These are phyloP conservation scores for Luffia ferchaultella DNA, from an alignment of 2,888 invertebrate species.

Conservation along the genomic window DNA sequence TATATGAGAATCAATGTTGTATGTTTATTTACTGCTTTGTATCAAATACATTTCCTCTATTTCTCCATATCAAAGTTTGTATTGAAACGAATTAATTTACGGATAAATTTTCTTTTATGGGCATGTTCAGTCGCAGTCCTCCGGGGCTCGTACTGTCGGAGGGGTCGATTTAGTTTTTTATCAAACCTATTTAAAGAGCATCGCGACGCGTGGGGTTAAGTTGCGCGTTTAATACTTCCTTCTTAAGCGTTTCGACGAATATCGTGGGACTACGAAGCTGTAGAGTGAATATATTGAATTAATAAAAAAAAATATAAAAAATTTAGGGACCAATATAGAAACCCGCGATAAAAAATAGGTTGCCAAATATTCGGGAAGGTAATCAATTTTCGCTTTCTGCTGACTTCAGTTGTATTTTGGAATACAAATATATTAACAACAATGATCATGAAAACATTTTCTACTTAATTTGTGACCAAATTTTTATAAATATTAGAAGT, in stretches of 20 bases:
- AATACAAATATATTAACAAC: no score
- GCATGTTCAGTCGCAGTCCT: conserved; percentile 39
- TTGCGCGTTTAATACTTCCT: conserved; percentile 59
- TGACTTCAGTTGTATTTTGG: no score
- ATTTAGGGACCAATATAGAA: no score
- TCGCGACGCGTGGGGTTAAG: conserved; percentile 40
- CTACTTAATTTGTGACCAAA: no score
- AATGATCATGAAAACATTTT: no score
- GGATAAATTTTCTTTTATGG: conserved; percentile 62
- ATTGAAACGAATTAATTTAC: conserved; percentile 52
- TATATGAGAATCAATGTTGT: no score
- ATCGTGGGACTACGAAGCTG: conserved; percentile 19
- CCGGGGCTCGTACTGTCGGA: conserved; percentile 21
- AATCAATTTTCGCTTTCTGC: no score
- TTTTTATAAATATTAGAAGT: no score
- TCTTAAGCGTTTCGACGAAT: conserved; percentile 35
- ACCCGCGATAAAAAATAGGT: no score
- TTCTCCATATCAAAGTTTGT: background rate
- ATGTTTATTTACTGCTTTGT: no score
- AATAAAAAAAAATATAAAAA: background rate
- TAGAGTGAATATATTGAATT: background rate
- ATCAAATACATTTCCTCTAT: conserved; percentile 1
- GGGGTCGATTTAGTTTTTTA: conserved; percentile 31
- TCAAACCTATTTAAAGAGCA: conserved; percentile 58
- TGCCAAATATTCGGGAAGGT: no score